Evolutionary conservation across 2,113 vertebrate genomes (phyloP).

Genomic region (Paraplagusia blochii): DNA sequence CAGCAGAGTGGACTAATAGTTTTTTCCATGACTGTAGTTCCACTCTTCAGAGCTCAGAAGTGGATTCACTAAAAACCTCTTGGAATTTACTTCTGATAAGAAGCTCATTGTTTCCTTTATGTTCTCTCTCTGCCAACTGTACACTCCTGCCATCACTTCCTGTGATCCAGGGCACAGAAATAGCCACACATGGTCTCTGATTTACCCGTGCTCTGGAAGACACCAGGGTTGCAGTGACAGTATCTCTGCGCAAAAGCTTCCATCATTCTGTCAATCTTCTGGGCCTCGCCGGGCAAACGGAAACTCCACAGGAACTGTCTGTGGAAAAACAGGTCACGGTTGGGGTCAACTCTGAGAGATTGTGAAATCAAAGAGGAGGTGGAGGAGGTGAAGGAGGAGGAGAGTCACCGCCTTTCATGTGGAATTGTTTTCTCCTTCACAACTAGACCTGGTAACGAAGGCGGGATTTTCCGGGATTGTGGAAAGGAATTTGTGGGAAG

Average conservation of each 20-base stretch:
- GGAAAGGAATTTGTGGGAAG: constrained; percentile 8
- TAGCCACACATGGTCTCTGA: neutral
- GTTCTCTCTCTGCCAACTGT: constrained; percentile 6
- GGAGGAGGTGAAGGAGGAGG: constrained; percentile 4
- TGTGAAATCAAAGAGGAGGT: neutral
- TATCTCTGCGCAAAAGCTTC: constrained; percentile 91
- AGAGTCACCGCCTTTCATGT: neutral
- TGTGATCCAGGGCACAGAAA: neutral
- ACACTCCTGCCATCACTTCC: neutral
- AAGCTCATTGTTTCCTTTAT: neutral
- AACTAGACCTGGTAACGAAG: neutral
- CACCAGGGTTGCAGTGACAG: constrained; percentile 86
- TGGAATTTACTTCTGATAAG: constrained; percentile 13
- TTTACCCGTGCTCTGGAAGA: constrained; percentile 88
- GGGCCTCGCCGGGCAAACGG: constrained; percentile 88
- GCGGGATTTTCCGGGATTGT: constrained; percentile 29
- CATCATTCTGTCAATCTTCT: constrained; percentile 96
- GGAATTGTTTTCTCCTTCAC: neutral
- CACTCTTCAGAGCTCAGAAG: neutral
- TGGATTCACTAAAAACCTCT: neutral
- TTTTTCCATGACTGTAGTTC: too few relatives aligned
- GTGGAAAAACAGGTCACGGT: constrained; percentile 29
- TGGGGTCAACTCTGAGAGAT: constrained; percentile 13
- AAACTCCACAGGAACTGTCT: constrained; percentile 95
- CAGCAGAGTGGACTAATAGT: too few relatives aligned